These are phyloP conservation scores for Lampropteryx suffumata DNA, from an alignment of 2,888 invertebrate species.

Conservation along the genomic window DNA sequence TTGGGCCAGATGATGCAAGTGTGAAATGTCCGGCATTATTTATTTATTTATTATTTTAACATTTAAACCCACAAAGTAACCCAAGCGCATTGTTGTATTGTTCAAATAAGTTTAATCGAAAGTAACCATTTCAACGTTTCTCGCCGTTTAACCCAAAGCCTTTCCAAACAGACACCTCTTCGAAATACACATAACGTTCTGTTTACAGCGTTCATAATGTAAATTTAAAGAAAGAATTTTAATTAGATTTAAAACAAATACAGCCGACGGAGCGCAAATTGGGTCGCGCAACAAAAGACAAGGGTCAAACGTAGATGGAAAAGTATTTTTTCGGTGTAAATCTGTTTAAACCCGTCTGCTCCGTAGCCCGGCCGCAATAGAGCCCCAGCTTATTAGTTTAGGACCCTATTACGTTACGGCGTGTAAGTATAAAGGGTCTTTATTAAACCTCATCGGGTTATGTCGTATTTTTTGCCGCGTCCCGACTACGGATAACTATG, in stretches of 20 bases:
- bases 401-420: conserved; percentile 70
- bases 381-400: conserved; percentile 73
- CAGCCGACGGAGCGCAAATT: conserved; percentile 51
- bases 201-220: conserved; percentile 49
- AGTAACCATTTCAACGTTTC: conserved; percentile 1
- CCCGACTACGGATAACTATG: conserved; percentile 62
- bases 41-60: too few species aligned
- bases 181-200: conserved; percentile 37
- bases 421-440: conserved; percentile 67
- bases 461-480: conserved; percentile 51
- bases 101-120: conserved; percentile 2
- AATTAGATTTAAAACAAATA: conserved; percentile 63
- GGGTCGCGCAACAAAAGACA: conserved; percentile 59
- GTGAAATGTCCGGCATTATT: too few species aligned
- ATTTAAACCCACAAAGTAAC: not conserved
- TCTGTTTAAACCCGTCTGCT: conserved; percentile 64
- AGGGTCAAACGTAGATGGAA: conserved; percentile 52
- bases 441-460: conserved; percentile 59
- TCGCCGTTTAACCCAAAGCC: conserved; percentile 1
- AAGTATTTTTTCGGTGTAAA: conserved; percentile 61
- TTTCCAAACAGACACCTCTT: conserved; percentile 30
- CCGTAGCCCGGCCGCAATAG: conserved; percentile 55
- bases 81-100: not conserved
- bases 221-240: conserved; percentile 55
- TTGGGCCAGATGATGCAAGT: too few species aligned